Percentiles rank a stretch among this genome's conserved stretches.
Evolutionary conservation across 1,140 invertebrate genomes (phyloP).

Genomic region (Sitobion miscanthi): DNA sequence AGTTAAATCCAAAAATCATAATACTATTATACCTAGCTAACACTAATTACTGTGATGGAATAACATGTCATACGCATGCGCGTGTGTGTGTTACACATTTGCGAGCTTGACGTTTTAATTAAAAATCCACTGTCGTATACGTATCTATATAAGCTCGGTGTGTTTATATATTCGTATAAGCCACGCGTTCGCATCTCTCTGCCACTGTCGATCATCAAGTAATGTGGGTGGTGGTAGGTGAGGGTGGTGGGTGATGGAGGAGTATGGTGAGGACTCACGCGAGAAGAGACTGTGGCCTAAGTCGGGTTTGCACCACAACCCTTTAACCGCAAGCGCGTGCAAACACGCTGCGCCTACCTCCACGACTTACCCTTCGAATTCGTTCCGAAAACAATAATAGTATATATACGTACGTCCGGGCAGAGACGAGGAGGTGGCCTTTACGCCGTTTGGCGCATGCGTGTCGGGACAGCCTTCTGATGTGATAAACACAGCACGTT

Average conservation of each 20-base stretch:
- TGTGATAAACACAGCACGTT: background rate
- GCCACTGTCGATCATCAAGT: background rate
- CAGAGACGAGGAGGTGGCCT: background rate
- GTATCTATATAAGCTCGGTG: background rate
- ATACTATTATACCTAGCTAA: background rate
- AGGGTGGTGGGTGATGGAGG: background rate
- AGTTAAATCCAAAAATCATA: background rate
- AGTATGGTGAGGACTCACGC: background rate
- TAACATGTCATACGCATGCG: background rate
- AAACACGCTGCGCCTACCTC: background rate
- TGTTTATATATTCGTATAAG: background rate
- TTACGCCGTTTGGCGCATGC: background rate
- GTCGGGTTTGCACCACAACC: background rate
- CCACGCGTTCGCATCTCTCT: background rate
- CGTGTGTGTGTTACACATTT: background rate
- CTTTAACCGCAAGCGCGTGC: background rate
- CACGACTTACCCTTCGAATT: background rate
- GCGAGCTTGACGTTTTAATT: background rate
- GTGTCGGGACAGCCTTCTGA: background rate
- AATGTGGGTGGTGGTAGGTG: background rate
- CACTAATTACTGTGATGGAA: no score
- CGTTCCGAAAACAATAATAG: conserved; percentile 13
- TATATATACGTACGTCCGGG: background rate
- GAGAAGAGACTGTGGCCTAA: background rate
- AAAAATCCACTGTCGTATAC: background rate